Base-by-base conservation (phyloP, 2,797 vertebrate genomes). In the Muscicapa comitata region DNA sequence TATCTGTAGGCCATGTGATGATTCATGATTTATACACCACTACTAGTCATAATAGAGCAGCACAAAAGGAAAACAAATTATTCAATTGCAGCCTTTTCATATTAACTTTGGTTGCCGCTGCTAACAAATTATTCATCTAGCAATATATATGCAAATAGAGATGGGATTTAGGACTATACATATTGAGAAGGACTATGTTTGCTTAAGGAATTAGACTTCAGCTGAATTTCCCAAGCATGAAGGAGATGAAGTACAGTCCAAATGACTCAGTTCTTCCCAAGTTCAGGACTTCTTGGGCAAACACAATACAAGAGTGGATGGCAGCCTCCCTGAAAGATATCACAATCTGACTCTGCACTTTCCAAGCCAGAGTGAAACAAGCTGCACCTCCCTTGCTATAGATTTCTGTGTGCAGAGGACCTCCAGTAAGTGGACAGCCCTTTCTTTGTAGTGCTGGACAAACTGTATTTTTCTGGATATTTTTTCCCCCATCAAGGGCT, bases 341-440 rank as follows among this genome's bases (percentile, higher is more conserved):
- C 2, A 1, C 6, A 20, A 33, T 37, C 35, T 24, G 11, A 28
- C 5, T 50, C 13, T 75, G 25, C 4, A 2, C 33, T 17, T 6
- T 8, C 28, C 37, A 47, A 62, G 24, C 16, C 10, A 33, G 57
- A 50, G n/a, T 55, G 12, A 38, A 72, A 14, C 2, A 15, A 37
- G 7, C 14, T 77, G 47, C 5, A 17, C 7, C 15, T 68, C 23
- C 40, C 19, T 65, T 28, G 23, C 17, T 70, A 51, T 28, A 29
- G 19, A 6, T 26, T 43, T 6, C 12, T 21, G 1, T 0, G 3
- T 15, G 23, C 14, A 25, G 29, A 17, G 8, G 4, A n/a, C 11
- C 17, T n/a, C 13, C 21, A 28, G 21, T 0, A 17, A 42, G 24
- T 3, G 11, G 10, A 11, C 15, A 50, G 7, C 6, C 10, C 5